Percentiles rank a stretch among this genome's conserved stretches.
phyloP scores from a whole-genome alignment of 2,888 invertebrate species.

The Campopleginae sp. region DNA sequence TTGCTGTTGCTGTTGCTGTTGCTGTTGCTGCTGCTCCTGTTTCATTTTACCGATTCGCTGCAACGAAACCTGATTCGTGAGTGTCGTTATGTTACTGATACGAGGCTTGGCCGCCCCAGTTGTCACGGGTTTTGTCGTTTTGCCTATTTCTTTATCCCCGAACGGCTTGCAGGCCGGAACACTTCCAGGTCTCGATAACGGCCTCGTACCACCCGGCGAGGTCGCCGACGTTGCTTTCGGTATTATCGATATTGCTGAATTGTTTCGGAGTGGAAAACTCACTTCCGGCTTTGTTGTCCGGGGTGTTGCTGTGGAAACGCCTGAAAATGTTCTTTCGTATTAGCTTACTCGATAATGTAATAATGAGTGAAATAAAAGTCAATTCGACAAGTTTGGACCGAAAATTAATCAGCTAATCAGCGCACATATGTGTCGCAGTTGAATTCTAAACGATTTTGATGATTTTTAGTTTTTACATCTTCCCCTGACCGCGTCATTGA shows the following conservation, averaged over 20 bases:
- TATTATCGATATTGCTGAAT: constrained; percentile 84
- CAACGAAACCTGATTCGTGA: constrained; percentile 81
- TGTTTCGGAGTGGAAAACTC: constrained; percentile 82
- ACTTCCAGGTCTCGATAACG: constrained; percentile 75
- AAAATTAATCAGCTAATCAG: too few relatives aligned
- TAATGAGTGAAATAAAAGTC: too few relatives aligned
- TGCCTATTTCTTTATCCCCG: constrained; percentile 79
- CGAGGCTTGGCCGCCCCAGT: constrained; percentile 82
- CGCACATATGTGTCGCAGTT: too few relatives aligned
- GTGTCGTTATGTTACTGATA: constrained; percentile 77
- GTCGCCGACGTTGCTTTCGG: constrained; percentile 80
- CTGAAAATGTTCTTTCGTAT: constrained; percentile 62
- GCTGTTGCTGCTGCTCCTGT: constrained; percentile 72
- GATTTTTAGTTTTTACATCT: too few relatives aligned
- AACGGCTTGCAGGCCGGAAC: constrained; percentile 79
- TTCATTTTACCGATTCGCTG: constrained; percentile 79
- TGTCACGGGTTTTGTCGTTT: constrained; percentile 78
- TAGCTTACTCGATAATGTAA: constrained; percentile 23
- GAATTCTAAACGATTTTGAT: too few relatives aligned
- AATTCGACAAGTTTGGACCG: too few relatives aligned
- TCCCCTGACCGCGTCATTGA: too few relatives aligned
- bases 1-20: constrained; percentile 32
- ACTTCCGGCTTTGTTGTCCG: constrained; percentile 79
- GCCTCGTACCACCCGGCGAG: constrained; percentile 68
- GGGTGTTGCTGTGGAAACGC: constrained; percentile 73